Base-by-base conservation (phyloP, 1,140 invertebrate species). In the Physella acuta region DNA sequence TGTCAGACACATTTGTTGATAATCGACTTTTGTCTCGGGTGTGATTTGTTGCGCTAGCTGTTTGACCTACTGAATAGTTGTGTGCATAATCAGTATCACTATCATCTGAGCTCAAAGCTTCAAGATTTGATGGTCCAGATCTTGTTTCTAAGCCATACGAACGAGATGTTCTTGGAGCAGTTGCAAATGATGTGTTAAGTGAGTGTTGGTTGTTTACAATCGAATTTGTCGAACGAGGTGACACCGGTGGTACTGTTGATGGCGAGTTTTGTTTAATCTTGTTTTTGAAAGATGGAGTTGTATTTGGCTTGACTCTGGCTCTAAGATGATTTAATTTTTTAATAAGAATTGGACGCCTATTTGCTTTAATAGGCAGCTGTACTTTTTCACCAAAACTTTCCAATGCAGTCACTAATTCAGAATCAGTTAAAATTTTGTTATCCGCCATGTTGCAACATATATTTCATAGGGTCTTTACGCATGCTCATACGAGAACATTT, bases 271-370 rank as follows among this genome's bases (percentile, higher is more conserved):
- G 5, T 58, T 36, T 24, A 11, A 39, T 26, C 30, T 44, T 28
- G 28, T 52, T 4, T 39, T 16, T 64, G 65, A 28, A 53, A 61
- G 64, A 61, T 63, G 71, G 20, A 39, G 28, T 64, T 33, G 61
- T 24, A 61, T 39, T 49, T 14, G 63, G 14, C 53, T 55, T 76
- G 62, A 73, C 75, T 64, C 74, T 73, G 14, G 76, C 73, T 61
- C 72, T 71, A 36, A 76, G 73, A 70, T 82, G 80, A 62, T 82
- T 82, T 1, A 82, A 73, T 72, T 82, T 82, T 71, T 81, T 82
- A 31, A 78, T 70, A n/a, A 80, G 66, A 44, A 82, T 74, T 34
- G 73, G 73, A 31, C 80, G 69, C 53, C 76, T 80, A 56, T 73
- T 76, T n/a, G 59, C 64, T 53, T 79, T 78, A n/a, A 82, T 73